These are phyloP conservation scores for Alexandromys fortis DNA, from an alignment of 2,113 vertebrate species.

Conservation along the genomic window DNA sequence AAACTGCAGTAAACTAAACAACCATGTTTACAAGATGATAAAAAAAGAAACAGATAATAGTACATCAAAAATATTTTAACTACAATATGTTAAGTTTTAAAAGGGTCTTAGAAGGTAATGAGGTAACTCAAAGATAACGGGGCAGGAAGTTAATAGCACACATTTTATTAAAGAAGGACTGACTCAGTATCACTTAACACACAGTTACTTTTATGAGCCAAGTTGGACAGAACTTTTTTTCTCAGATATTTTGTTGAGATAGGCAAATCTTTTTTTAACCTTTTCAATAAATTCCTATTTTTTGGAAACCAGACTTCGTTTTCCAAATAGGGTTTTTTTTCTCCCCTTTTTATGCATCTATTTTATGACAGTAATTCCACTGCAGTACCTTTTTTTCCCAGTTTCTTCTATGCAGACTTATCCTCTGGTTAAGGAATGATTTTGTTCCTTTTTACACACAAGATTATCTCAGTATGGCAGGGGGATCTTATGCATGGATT, in stretches of 20 bases:
- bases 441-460: neutral
- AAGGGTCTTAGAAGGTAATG: neutral
- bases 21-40: constrained; percentile 55
- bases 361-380: neutral
- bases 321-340: neutral
- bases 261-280: neutral
- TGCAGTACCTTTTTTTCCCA: neutral
- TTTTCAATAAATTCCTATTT: constrained; percentile 57
- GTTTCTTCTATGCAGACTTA: neutral
- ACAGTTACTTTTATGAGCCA: neutral
- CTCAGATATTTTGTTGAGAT: neutral
- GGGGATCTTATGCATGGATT: neutral
- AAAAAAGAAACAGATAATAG: constrained; percentile 54
- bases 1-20: constrained; percentile 41
- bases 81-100: constrained; percentile 52
- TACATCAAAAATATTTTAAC: constrained; percentile 47
- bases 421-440: neutral
- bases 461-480: neutral
- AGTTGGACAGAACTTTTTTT: neutral
- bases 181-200: constrained; percentile 10
- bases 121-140: constrained; percentile 58
- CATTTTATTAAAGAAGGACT: neutral
- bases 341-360: neutral
- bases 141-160: constrained; percentile 43
- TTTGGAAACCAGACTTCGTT: constrained; percentile 1